Conservation (phyloP, 2,113 vertebrate species). For the Prunella fulvescens region DNA sequence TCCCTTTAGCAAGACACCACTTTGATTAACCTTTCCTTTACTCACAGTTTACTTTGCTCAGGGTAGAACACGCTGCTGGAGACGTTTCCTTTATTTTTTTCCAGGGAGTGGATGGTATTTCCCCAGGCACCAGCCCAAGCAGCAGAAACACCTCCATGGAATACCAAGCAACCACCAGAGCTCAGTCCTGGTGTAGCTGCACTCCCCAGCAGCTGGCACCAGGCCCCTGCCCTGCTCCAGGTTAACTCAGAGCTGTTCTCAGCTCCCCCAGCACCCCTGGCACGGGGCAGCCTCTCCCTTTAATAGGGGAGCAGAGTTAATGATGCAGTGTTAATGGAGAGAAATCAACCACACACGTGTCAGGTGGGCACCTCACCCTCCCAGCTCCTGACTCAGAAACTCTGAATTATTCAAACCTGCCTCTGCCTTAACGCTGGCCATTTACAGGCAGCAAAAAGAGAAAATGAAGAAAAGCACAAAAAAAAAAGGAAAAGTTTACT, state of each 20-base stretch:
- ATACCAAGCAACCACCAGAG: background rate
- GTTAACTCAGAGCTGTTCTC: accelerated
- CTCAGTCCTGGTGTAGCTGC: background rate
- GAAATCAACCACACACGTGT: background rate
- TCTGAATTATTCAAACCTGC: background rate
- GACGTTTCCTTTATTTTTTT: background rate
- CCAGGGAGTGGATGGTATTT: background rate
- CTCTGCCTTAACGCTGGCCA: accelerated
- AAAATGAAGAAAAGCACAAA: background rate
- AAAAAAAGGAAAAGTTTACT: background rate
- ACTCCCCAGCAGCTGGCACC: background rate
- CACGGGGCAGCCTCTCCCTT: background rate
- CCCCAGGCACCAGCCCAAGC: background rate
- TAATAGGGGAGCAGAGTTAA: background rate
- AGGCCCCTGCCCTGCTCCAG: background rate
- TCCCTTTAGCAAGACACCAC: background rate
- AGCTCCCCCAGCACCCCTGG: background rate
- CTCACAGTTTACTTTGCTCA: background rate
- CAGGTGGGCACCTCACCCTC: background rate
- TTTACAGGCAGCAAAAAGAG: background rate
- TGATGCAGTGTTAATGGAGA: background rate
- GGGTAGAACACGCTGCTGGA: background rate
- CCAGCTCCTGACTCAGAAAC: background rate
- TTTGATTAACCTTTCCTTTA: background rate
- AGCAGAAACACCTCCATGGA: background rate